Base-by-base conservation (phyloP, 2,797 vertebrate genomes). In the Octomys mimax region DNA sequence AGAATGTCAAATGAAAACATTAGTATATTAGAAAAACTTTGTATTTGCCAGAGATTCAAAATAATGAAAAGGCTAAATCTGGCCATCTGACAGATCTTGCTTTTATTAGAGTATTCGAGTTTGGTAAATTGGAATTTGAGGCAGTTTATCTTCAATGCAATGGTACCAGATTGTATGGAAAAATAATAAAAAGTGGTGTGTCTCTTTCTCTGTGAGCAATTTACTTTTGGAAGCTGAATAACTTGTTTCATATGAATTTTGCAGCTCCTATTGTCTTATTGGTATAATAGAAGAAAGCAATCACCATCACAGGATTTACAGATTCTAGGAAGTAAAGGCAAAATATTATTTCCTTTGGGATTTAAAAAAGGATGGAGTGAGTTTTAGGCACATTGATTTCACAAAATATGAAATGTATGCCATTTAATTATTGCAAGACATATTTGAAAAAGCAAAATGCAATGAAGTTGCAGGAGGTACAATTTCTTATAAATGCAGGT, bases 31-130 rank as follows among this genome's bases (percentile, higher is more conserved):
- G 85, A 64, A 97, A 94, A n/a, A 59, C 71, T 66, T 93, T 80
- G 4, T 94, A 96, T 97, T 97, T 97, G 95, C 31, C 86, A 92
- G 59, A 89, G 75, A 96, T 80, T 96, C 70, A 94, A 97, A 36
- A 91, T 91, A 96, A 95, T 79, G 68, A 90, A 97, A 98, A 96
- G 12, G 42, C 95, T 98, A 96, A 95, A 97, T 91, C 78, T 96
- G 93, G 81, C 73, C 91, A 91, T 49, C 94, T 89, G 95, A 97
- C 97, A 97, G 84, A 81, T 96, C 86, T 77, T 96, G 28, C 18
- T 96, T 98, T 95, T 91, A 94, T 92, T 97, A 92, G 89, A 36
- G 90, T 92, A 97, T 97, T 97, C 87, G 42, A 91, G 88, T 94
- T 93, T 97, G 89, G 78, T 90, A 96, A 96, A 95, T 42, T 97